Evolutionary conservation across 35 echinoderm and acorn worm species (phyloP), one percentile per base, ranked within the genome.

Genomic region (Eucidaris tribuloides): DNA sequence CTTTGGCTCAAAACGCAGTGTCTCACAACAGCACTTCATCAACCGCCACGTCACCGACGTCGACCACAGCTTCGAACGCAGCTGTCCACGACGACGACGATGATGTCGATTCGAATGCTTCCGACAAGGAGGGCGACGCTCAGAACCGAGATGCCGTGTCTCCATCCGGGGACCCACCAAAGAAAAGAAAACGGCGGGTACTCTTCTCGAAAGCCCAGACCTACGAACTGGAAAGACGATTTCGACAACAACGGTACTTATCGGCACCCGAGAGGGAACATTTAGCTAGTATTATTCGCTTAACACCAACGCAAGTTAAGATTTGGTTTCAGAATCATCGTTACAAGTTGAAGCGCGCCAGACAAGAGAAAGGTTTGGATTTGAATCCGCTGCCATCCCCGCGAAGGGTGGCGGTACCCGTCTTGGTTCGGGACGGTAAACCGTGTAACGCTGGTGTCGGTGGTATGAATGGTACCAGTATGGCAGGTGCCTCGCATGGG

Each of bases 271-370:
- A 99, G 74, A 76, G 96, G 63, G 96, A 99, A 84, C 96, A 99
- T 62, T 83, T 99, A 29, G 96, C 96, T 2, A 92, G 91, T 25
- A 84, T 99, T 5, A 99, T 99, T 39, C 89, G 88, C 59, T 91
- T 99, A 28, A 90, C 96, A 6, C 96, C 96, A 13, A 99, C 96
- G 1, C 96, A 99, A 70, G 96, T 99, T 49, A 99, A 99, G 85
- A 99, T 99, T 30, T 99, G 96, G 96, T 99, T 99, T 65, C 96
- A 99, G 70, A 99, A 99, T 71, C 96, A 99, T 62, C 86, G 96
- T 4, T 99, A 99, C 71, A 99, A 99, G 79, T 86, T 99, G 83
- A 99, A 99, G 71, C 77, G 96, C 11, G 85, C 87, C 19, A 45
- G 87, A 24, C 93, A 99, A 64, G 96, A 99, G 60, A 99, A 99